Evolutionary conservation across 2,888 invertebrate genomes (phyloP).

Genomic region (Agrochola litura): DNA sequence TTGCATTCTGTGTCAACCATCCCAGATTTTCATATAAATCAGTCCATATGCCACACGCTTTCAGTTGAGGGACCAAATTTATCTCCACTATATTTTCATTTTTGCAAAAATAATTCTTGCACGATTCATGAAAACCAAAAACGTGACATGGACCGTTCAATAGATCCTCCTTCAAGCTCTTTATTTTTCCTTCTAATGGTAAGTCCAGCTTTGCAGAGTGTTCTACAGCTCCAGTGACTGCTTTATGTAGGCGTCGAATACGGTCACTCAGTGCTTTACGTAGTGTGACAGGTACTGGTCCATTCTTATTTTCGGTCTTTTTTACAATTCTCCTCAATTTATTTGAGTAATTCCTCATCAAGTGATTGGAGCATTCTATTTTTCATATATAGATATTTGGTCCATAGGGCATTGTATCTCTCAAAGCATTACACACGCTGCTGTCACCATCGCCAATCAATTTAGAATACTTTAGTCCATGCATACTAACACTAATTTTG

Average conservation of each 20-base stretch:
- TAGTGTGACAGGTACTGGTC: too few species aligned
- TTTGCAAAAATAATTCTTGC: neutral
- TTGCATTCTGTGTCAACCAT: constrained; percentile 8
- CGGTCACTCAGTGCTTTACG: too few species aligned
- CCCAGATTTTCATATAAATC: neutral
- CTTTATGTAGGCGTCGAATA: constrained; percentile 2
- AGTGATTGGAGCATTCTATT: too few species aligned
- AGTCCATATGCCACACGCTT: constrained; percentile 1
- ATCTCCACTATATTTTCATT: constrained; percentile 4
- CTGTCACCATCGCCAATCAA: too few species aligned
- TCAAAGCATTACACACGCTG: too few species aligned
- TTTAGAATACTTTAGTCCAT: too few species aligned
- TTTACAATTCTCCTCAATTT: too few species aligned
- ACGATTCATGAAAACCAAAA: constrained; percentile 1
- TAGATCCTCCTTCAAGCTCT: neutral
- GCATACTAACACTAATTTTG: too few species aligned
- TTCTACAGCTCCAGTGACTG: constrained; percentile 5
- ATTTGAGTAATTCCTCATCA: too few species aligned
- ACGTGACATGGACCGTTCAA: constrained; percentile 5
- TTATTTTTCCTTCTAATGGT: constrained; percentile 1
- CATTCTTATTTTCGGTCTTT: too few species aligned
- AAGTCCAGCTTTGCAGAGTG: constrained; percentile 12
- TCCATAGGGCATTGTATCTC: too few species aligned
- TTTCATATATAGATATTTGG: too few species aligned
- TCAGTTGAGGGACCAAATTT: constrained; percentile 2